Evolutionary conservation across 2,113 vertebrate genomes (phyloP).

Genomic region (Pygoscelis antarcticus): DNA sequence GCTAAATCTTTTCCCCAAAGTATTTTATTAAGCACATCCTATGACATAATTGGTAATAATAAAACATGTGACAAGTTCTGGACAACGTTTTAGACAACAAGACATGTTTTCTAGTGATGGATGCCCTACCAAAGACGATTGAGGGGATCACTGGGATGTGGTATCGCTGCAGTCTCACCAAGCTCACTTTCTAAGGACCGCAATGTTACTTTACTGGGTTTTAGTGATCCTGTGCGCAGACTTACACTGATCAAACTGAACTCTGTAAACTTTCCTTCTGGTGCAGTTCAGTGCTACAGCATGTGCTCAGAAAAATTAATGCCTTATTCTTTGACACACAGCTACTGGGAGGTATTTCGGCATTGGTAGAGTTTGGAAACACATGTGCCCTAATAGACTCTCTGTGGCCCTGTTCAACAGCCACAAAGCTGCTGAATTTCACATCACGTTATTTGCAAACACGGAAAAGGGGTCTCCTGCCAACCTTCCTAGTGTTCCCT

Average conservation of each 20-base stretch:
- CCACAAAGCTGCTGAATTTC: slow-evolving; percentile 55
- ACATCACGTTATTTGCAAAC: slow-evolving; percentile 23
- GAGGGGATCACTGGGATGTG: background rate
- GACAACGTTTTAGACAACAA: background rate
- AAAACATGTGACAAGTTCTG: background rate
- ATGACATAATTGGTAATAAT: background rate
- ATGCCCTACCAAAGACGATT: background rate
- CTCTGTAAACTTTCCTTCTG: background rate
- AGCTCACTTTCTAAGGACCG: background rate
- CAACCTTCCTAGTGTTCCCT: slow-evolving; percentile 13
- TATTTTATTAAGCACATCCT: background rate
- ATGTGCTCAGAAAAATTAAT: background rate
- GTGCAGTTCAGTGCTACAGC: background rate
- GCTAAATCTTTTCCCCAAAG: background rate
- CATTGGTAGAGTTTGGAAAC: slow-evolving; percentile 10
- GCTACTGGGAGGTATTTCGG: slow-evolving; percentile 4
- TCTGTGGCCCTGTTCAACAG: background rate
- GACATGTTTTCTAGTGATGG: background rate
- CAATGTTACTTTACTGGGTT: background rate
- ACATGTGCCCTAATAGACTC: background rate
- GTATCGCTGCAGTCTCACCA: background rate
- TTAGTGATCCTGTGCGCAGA: background rate
- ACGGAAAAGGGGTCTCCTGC: slow-evolving; percentile 20
- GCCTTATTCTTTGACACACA: background rate
- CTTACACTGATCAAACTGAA: background rate